phyloP scores from a whole-genome alignment of 2,113 vertebrate genomes.

The Hymenochirus boettgeri region DNA sequence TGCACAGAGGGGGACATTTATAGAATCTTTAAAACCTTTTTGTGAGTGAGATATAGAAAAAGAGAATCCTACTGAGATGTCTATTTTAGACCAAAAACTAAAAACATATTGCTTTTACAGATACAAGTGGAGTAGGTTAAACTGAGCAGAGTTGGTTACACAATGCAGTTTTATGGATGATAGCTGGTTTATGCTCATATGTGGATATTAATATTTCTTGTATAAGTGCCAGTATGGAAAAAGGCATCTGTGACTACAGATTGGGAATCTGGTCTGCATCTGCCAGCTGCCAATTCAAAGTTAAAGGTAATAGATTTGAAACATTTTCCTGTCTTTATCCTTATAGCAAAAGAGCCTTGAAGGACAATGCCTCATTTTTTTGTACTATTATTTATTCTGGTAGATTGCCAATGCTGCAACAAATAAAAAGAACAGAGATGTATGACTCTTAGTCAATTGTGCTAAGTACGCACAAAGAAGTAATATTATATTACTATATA shows the following conservation, averaged over 20 bases:
- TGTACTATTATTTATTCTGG: background rate
- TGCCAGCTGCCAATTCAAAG: background rate
- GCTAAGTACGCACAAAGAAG: too few relatives aligned
- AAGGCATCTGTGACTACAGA: background rate
- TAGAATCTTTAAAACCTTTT: too few relatives aligned
- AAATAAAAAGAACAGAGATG: too few relatives aligned
- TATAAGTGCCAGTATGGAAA: background rate
- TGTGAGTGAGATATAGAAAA: too few relatives aligned
- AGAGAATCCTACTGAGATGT: too few relatives aligned
- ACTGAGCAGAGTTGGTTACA: background rate
- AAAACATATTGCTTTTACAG: too few relatives aligned
- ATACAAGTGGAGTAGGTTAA: too few relatives aligned
- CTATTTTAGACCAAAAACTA: too few relatives aligned
- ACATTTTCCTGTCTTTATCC: background rate
- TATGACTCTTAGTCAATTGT: too few relatives aligned
- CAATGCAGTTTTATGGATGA: background rate
- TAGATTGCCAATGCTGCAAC: background rate
- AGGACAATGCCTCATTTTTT: background rate
- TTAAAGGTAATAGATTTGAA: background rate
- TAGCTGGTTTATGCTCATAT: background rate
- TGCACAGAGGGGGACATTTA: too few relatives aligned
- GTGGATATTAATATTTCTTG: constrained; percentile 3
- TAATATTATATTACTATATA: too few relatives aligned
- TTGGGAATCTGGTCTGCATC: background rate
- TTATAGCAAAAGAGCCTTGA: background rate